Evolutionary conservation across 2,113 vertebrate species (phyloP).

Genomic region (Philantomba maxwellii): DNA sequence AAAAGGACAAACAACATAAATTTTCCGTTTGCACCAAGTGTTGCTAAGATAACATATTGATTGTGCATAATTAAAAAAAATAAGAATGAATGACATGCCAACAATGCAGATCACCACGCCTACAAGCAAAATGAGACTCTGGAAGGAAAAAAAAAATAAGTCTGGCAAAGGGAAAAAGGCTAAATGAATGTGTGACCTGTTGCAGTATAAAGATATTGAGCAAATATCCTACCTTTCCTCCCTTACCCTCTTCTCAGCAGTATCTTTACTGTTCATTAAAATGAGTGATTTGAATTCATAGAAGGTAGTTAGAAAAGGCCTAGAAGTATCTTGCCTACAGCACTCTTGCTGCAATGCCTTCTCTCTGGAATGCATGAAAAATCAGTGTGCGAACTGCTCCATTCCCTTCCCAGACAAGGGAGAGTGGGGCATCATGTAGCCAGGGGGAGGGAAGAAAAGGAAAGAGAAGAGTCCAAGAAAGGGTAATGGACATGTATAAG

Average conservation of each 20-base stretch:
- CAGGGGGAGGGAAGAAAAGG: not conserved
- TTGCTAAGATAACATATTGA: no score
- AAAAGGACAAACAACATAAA: no score
- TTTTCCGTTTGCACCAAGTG: no score
- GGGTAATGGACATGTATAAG: not conserved
- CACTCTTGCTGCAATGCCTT: not conserved
- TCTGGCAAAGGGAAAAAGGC: not conserved
- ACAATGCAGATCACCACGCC: no score
- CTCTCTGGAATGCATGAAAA: conserved; percentile 70
- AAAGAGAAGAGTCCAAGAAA: not conserved
- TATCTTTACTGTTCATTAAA: conserved; percentile 33
- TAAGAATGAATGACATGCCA: no score
- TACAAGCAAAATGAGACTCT: no score
- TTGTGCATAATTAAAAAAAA: no score
- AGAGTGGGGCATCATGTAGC: not conserved
- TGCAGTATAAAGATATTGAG: conserved; percentile 41
- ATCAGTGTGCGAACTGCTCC: conserved; percentile 22
- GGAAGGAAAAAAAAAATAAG: no score
- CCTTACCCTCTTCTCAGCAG: not conserved
- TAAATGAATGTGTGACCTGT: conserved; percentile 8
- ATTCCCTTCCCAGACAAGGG: not conserved
- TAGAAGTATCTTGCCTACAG: conserved; percentile 51
- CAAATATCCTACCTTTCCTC: not conserved
- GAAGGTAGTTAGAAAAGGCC: conserved; percentile 19
- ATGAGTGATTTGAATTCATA: conserved; percentile 37